These are phyloP conservation scores for Pasiphila rectangulata DNA, from an alignment of 2,888 invertebrate species.

Conservation along the genomic window DNA sequence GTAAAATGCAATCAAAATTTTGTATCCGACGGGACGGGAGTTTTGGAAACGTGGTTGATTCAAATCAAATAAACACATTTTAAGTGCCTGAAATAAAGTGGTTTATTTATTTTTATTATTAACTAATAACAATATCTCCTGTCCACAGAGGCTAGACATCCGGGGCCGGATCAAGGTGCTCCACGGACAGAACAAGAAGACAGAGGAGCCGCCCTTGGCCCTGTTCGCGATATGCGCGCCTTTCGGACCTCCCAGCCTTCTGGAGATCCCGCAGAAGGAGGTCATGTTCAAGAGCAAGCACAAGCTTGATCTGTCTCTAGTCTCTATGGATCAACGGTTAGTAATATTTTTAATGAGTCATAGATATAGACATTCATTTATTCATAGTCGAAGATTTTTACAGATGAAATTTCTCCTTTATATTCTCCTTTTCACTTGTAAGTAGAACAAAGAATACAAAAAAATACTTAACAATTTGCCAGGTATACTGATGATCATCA, in stretches of 20 bases:
- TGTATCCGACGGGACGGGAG: too few species aligned
- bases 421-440: too few species aligned
- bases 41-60: too few species aligned
- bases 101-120: background rate
- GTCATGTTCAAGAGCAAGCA: constrained; percentile 99
- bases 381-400: too few species aligned
- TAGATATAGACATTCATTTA: too few species aligned
- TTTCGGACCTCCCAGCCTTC: constrained; percentile 97
- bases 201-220: constrained; percentile 95
- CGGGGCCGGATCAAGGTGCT: constrained; percentile 97
- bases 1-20: too few species aligned
- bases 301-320: constrained; percentile 96
- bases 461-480: too few species aligned
- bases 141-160: constrained; percentile 96
- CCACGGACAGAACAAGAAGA: constrained; percentile 97
- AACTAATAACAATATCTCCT: constrained; percentile 10
- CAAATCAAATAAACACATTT: too few species aligned
- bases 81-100: too few species aligned
- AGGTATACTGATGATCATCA: too few species aligned
- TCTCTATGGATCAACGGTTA: constrained; percentile 98
- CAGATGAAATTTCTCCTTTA: too few species aligned
- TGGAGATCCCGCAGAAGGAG: constrained; percentile 98
- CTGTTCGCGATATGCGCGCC: constrained; percentile 99
- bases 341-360: constrained; percentile 4
- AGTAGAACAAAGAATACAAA: too few species aligned